A percentile compares a stretch with the other conserved stretches of the same genome.
Conservation (phyloP, 2,113 vertebrate genomes). For the Cryptotis parvus region DNA sequence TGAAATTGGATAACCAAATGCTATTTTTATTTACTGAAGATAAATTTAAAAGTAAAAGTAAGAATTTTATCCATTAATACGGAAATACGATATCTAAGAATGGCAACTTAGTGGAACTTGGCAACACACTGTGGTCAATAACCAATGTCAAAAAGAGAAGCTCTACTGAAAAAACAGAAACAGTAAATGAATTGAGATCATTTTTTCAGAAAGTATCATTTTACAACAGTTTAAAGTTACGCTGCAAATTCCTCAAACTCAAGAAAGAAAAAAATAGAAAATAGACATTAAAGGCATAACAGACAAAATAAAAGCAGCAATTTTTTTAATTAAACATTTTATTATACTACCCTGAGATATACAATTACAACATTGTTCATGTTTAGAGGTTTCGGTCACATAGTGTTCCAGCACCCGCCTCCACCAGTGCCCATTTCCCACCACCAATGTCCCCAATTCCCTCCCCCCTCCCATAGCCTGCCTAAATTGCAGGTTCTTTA, state of each 20-base stretch:
- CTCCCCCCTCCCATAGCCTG: too few species aligned
- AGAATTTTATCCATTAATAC: neutral
- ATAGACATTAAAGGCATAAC: neutral
- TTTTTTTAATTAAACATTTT: too few species aligned
- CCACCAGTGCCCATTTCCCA: too few species aligned
- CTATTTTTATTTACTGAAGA: slow-evolving; percentile 50
- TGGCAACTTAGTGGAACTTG: neutral
- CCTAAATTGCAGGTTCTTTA: too few species aligned
- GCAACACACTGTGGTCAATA: neutral
- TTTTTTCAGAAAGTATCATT: neutral
- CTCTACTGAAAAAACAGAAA: neutral
- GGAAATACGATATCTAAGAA: neutral
- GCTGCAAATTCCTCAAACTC: neutral
- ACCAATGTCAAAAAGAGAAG: neutral
- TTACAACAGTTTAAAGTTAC: neutral
- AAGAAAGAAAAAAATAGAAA: neutral
- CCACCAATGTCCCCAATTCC: too few species aligned
- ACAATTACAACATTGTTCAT: too few species aligned
- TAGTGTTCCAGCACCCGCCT: too few species aligned
- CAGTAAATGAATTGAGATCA: neutral
- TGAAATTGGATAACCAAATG: slow-evolving; percentile 31
- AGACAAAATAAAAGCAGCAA: neutral
- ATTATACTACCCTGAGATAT: too few species aligned
- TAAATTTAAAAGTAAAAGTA: neutral
- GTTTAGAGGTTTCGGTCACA: too few species aligned